Evolutionary conservation across 2,888 invertebrate genomes (phyloP).

Genomic region (Zaprionus lineosus): DNA sequence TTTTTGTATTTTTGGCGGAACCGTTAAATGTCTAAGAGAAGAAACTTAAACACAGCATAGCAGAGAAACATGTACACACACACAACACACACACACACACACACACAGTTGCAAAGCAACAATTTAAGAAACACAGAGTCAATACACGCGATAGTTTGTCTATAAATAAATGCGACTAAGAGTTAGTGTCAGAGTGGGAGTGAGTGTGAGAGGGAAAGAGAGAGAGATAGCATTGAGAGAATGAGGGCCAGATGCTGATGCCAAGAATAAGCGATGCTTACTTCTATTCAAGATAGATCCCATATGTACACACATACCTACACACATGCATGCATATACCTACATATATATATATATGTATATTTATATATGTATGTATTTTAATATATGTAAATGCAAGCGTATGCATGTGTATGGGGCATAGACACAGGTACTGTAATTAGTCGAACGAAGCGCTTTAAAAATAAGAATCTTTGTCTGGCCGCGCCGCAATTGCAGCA

Average conservation of each 20-base stretch:
- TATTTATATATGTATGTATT: slow-evolving; percentile 3
- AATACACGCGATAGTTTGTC: slow-evolving; percentile 36
- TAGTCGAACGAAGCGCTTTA: background rate
- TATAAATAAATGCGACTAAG: slow-evolving; percentile 46
- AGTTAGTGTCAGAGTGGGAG: background rate
- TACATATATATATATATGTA: background rate
- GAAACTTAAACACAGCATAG: slow-evolving; percentile 18
- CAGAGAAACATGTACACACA: slow-evolving; percentile 12
- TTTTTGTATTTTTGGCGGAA: slow-evolving; percentile 12
- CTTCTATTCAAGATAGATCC: slow-evolving; percentile 26
- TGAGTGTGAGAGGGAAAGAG: slow-evolving; percentile 8
- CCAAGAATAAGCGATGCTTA: slow-evolving; percentile 31
- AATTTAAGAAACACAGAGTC: slow-evolving; percentile 10
- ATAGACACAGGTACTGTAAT: background rate
- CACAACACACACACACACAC: background rate
- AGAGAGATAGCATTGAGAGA: slow-evolving; percentile 11
- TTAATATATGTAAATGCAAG: too few species aligned
- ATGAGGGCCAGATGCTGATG: slow-evolving; percentile 42
- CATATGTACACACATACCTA: slow-evolving; percentile 1
- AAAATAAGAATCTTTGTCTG: background rate
- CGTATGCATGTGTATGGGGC: too few species aligned
- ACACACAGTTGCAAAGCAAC: too few species aligned
- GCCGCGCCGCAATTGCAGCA: too few species aligned
- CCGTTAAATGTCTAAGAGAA: slow-evolving; percentile 27
- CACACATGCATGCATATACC: background rate